phyloP scores from a whole-genome alignment of 1,140 invertebrate species.

The Arctopsyche grandis region DNA sequence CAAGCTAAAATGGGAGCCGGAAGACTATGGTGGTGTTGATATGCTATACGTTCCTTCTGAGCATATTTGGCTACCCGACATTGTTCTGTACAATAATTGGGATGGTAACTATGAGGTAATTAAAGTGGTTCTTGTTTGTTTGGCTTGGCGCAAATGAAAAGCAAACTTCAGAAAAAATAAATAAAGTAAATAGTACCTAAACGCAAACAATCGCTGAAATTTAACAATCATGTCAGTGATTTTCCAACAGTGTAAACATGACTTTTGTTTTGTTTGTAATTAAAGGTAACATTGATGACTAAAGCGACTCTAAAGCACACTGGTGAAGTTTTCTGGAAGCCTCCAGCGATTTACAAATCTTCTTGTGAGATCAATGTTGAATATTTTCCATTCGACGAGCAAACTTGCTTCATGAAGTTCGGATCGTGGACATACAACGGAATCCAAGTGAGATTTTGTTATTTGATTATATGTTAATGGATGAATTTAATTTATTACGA shows the following conservation, averaged over 20 bases:
- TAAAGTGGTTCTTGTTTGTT: background rate
- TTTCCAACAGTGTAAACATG: too few species aligned
- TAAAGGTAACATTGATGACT: slow-evolving; percentile 91
- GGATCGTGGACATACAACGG: slow-evolving; percentile 96
- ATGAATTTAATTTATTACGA: background rate
- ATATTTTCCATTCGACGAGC: slow-evolving; percentile 95
- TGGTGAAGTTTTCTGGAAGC: slow-evolving; percentile 95
- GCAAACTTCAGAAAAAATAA: slow-evolving; percentile 10
- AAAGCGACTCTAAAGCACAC: slow-evolving; percentile 92
- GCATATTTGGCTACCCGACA: slow-evolving; percentile 92
- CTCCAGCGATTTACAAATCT: slow-evolving; percentile 98
- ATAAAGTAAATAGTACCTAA: too few species aligned
- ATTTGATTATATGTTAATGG: background rate
- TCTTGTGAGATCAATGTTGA: slow-evolving; percentile 96
- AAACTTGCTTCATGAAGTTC: slow-evolving; percentile 95
- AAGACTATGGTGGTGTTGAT: slow-evolving; percentile 92
- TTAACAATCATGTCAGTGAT: too few species aligned
- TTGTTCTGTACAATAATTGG: slow-evolving; percentile 90
- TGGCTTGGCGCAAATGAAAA: background rate
- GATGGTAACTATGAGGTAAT: slow-evolving; percentile 94
- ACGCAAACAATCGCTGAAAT: too few species aligned
- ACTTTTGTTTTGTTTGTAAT: slow-evolving; percentile 10
- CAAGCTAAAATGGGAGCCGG: slow-evolving; percentile 91
- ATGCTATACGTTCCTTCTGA: slow-evolving; percentile 92
- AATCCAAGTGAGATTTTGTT: slow-evolving; percentile 71